These are phyloP conservation scores for Diplazon laetatorius DNA, from an alignment of 2,888 invertebrate species.

Conservation along the genomic window DNA sequence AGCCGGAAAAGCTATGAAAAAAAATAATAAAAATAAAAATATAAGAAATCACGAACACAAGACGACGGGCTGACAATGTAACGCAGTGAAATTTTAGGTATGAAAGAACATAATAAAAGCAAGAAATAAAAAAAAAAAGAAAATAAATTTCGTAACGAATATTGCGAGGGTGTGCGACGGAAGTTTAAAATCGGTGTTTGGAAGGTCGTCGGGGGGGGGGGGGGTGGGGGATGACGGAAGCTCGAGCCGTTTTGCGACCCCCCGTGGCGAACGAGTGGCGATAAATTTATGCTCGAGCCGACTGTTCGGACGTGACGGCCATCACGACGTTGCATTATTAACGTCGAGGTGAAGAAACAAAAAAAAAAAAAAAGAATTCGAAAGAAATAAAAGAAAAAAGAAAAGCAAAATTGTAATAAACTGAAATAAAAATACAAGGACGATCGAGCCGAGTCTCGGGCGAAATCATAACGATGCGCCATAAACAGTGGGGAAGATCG, in stretches of 20 bases:
- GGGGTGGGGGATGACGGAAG: not conserved
- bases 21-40: constrained; percentile 39
- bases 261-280: not conserved
- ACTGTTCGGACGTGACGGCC: not conserved
- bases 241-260: constrained; percentile 2
- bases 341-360: too few relatives aligned
- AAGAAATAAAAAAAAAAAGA: not conserved
- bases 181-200: constrained; percentile 26
- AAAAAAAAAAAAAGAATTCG: too few relatives aligned
- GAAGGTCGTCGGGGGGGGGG: too few relatives aligned
- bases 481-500: constrained; percentile 4
- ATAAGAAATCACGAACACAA: not conserved
- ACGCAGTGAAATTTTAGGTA: constrained; percentile 24
- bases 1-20: constrained; percentile 2
- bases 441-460: too few relatives aligned
- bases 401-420: too few relatives aligned
- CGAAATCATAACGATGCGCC: constrained; percentile 8
- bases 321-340: too few relatives aligned
- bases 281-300: not conserved
- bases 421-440: not conserved
- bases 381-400: too few relatives aligned
- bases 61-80: constrained; percentile 32
- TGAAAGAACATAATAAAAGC: constrained; percentile 54
- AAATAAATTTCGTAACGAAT: constrained; percentile 30
- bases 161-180: constrained; percentile 17